Conservation (phyloP, 1,140 invertebrate genomes). For the Rhysida immarginata region DNA sequence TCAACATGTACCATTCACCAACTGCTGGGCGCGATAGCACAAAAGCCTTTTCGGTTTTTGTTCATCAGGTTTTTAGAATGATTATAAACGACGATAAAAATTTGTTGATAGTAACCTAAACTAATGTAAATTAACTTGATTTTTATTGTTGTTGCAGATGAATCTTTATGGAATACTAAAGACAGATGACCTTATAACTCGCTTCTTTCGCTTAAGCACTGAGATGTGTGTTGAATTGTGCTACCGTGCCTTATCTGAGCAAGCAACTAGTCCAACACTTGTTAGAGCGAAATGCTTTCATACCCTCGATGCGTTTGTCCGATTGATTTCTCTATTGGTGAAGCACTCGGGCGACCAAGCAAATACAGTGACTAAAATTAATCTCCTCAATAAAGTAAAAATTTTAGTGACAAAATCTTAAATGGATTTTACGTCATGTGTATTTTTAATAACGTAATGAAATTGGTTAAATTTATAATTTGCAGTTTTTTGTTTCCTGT, state of each 20-base stretch:
- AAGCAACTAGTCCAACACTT: constrained; percentile 33
- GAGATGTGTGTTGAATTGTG: constrained; percentile 94
- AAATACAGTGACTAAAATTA: constrained; percentile 87
- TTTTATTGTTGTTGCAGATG: constrained; percentile 46
- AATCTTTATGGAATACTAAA: constrained; percentile 91
- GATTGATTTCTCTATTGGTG: constrained; percentile 85
- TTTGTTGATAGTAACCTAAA: too few relatives aligned
- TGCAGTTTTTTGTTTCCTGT: too few relatives aligned
- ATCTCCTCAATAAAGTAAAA: constrained; percentile 81
- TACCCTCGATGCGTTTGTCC: constrained; percentile 87
- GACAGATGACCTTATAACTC: constrained; percentile 89
- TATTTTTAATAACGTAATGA: too few relatives aligned
- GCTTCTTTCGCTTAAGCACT: constrained; percentile 92
- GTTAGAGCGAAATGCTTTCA: constrained; percentile 84
- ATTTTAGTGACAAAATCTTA: too few relatives aligned
- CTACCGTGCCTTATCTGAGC: constrained; percentile 51
- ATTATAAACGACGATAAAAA: too few relatives aligned
- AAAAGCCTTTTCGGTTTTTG: constrained; percentile 87
- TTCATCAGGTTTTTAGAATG: constrained; percentile 43
- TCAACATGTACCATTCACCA: constrained; percentile 69
- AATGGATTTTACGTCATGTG: too few relatives aligned
- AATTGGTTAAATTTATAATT: too few relatives aligned
- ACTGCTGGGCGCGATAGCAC: constrained; percentile 65
- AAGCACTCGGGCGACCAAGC: constrained; percentile 76
- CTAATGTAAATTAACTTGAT: too few relatives aligned